phyloP scores from a whole-genome alignment of 2,888 invertebrate genomes.

The Heteromyza rotundicornis region DNA sequence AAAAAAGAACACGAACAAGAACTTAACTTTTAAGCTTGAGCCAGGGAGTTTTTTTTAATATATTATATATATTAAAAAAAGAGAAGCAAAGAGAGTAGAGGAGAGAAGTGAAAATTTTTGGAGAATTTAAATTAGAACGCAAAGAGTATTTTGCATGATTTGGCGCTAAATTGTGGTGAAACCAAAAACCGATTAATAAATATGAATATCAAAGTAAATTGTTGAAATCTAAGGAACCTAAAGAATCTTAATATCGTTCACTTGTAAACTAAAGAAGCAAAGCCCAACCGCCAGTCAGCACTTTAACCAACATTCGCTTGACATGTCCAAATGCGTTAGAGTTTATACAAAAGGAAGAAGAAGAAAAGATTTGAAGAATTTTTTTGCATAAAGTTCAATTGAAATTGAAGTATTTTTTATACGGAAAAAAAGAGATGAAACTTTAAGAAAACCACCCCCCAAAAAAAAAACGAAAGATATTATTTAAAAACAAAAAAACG shows the following conservation, averaged over 20 bases:
- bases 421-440: slow-evolving; percentile 8
- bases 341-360: not conserved
- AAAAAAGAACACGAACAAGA: slow-evolving; percentile 17
- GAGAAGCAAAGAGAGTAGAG: not conserved
- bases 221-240: no score
- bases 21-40: not conserved
- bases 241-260: no score
- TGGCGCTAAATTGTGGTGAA: no score
- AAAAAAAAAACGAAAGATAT: slow-evolving; percentile 7
- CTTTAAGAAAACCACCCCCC: not conserved
- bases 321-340: not conserved
- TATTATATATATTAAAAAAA: slow-evolving; percentile 30
- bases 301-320: not conserved
- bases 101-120: no score
- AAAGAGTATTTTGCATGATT: no score
- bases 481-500: slow-evolving; percentile 4
- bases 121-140: no score
- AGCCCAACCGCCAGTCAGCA: not conserved
- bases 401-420: slow-evolving; percentile 24
- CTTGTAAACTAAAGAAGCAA: no score
- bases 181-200: no score
- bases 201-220: no score
- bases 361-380: not conserved
- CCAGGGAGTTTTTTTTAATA: slow-evolving; percentile 20
- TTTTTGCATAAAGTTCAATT: not conserved